A percentile compares a stretch with the other conserved stretches of the same genome.
These are phyloP conservation scores for Hormaphis cornu DNA, from an alignment of 1,140 invertebrate species.

Conservation along the genomic window DNA sequence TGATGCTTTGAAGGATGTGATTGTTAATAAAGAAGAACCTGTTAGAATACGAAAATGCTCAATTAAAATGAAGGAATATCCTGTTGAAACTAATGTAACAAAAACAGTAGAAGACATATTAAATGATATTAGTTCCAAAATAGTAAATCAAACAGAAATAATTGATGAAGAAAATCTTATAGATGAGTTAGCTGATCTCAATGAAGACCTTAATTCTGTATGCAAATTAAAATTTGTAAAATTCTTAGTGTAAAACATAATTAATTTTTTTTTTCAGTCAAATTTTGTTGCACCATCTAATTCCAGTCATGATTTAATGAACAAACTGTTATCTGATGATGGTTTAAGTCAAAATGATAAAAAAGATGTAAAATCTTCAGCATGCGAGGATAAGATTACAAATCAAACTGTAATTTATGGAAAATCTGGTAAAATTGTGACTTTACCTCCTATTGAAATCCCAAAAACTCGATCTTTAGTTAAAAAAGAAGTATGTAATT, in stretches of 20 bases:
- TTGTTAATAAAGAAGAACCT: conserved; percentile 6
- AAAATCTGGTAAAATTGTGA: conserved; percentile 16
- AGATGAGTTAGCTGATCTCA: conserved; percentile 24
- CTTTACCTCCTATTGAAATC: conserved; percentile 16
- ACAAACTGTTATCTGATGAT: conserved; percentile 10
- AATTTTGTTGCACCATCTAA: conserved; percentile 27
- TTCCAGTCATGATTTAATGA: conserved; percentile 27
- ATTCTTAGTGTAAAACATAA: neutral
- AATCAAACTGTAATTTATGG: conserved; percentile 3
- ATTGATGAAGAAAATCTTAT: conserved; percentile 27
- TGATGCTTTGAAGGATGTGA: neutral
- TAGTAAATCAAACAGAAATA: conserved; percentile 1
- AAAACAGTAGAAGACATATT: conserved; percentile 27
- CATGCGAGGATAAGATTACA: neutral
- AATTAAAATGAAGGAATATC: neutral
- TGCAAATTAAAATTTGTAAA: neutral
- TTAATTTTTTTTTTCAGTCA: conserved; percentile 13
- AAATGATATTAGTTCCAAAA: conserved; percentile 27
- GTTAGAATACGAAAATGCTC: neutral
- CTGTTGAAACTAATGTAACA: conserved; percentile 5
- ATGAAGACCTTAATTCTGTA: conserved; percentile 28
- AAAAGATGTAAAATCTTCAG: neutral
- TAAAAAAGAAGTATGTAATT: conserved; percentile 28
- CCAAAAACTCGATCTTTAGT: conserved; percentile 26
- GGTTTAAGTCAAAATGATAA: conserved; percentile 1